Percentiles rank a stretch among this genome's conserved stretches.
phyloP scores from a whole-genome alignment of 2,888 invertebrate genomes.

The Coleophora deauratella region DNA sequence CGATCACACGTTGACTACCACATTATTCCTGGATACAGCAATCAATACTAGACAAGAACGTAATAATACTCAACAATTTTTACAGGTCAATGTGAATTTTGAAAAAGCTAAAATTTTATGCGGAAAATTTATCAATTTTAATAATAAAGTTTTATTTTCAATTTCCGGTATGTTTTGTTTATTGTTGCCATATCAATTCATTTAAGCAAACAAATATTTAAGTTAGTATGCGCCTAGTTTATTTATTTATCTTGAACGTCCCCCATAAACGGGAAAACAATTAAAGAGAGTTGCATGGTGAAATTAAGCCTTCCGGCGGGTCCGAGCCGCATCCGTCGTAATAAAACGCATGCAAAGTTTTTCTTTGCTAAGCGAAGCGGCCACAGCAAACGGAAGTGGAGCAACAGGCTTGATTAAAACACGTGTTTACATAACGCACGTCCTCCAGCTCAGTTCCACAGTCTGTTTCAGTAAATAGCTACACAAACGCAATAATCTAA shows the following conservation, averaged over 20 bases:
- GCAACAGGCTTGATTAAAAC: constrained; percentile 75
- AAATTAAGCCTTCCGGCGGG: constrained; percentile 65
- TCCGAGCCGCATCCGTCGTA: constrained; percentile 63
- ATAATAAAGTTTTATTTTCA: neutral
- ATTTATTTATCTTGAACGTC: too few species aligned
- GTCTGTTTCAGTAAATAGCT: constrained; percentile 5
- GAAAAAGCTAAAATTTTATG: too few species aligned
- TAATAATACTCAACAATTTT: too few species aligned
- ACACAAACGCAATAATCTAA: constrained; percentile 34
- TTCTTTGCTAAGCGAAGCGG: constrained; percentile 65
- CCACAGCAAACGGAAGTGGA: constrained; percentile 63
- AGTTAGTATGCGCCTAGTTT: too few species aligned
- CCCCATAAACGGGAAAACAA: constrained; percentile 36
- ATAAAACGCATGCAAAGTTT: constrained; percentile 74
- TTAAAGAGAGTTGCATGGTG: constrained; percentile 45
- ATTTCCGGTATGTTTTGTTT: too few species aligned
- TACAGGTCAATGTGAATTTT: too few species aligned
- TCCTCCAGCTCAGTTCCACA: constrained; percentile 43
- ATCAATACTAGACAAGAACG: too few species aligned
- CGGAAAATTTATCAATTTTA: too few species aligned
- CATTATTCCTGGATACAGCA: too few species aligned
- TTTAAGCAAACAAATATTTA: too few species aligned
- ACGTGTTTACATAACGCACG: constrained; percentile 71
- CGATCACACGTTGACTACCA: too few species aligned
- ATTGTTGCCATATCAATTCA: too few species aligned